Evolutionary conservation across 92 coral and sea anemone species (phyloP), one percentile per base, ranked within the genome.

Genomic region (Epizoanthus rinbou): DNA sequence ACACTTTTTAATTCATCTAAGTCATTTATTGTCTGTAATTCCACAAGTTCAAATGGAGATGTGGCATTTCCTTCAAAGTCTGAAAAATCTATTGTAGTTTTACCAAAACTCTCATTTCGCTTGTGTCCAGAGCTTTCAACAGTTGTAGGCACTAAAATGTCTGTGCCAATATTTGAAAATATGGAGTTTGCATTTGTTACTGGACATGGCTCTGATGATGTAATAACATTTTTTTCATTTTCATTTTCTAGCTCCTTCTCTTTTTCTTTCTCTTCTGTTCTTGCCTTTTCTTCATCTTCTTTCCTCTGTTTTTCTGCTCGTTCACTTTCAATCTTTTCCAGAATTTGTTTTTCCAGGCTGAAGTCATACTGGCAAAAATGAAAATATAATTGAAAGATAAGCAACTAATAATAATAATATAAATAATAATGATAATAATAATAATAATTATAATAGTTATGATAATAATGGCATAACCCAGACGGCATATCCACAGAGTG

Each of bases 21-120:
- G 71, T 97, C 98, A 91, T 97, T 94, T 28, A 97, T 97, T 16
- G 93, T 90, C 70, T 97, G 99, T 39, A 97, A 85, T 87, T 97
- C 99, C 21, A 97, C 99, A 59, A 92, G 94, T 64, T 97, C 99
- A 90, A 97, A 97, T 54, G 99, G 99, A 25, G 95, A 85, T 50
- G 95, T 87, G 18, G 93, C 86, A 73, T 89, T 89, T 28, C 91
- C 92, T 71, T 97, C 99, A 92, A 97, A 97, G 90, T 97, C 99
- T 84, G 98, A 90, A 45, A 94, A 85, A 88, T 97, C 95, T 84
- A 97, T 86, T 31, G 89, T 71, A 62, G 89, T 91, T 78, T 89
- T 87, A 41, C 95, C 98, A 67, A 85, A 85, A 70, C 91, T 97
- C 58, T 92, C 92, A 18, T 86, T 90, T 84, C 90, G 78, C 64